Evolutionary conservation across 2,888 invertebrate species (phyloP).

Genomic region (Axea sp.): DNA sequence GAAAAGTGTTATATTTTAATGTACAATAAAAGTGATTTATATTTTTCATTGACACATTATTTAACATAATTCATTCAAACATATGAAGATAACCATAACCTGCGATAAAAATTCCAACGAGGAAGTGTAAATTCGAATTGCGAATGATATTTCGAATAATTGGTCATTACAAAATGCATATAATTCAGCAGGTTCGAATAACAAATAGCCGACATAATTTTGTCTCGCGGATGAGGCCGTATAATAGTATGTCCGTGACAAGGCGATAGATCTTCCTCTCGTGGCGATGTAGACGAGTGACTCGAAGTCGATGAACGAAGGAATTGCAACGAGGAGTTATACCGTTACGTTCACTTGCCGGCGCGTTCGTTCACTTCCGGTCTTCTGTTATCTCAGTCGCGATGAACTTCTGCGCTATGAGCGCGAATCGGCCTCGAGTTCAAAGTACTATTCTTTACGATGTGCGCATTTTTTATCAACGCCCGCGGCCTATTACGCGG

Average conservation of each 20-base stretch:
- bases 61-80: conserved; percentile 5
- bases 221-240: conserved; percentile 39
- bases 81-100: conserved; percentile 24
- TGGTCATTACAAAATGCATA: conserved; percentile 55
- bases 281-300: conserved; percentile 41
- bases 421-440: conserved; percentile 34
- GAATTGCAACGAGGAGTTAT: conserved; percentile 55
- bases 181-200: conserved; percentile 50
- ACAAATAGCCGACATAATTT: conserved; percentile 59
- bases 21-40: too few species aligned
- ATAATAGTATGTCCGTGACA: conserved; percentile 49
- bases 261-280: conserved; percentile 53
- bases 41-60: conserved; percentile 25
- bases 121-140: conserved; percentile 36
- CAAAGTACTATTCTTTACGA: conserved; percentile 45
- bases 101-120: conserved; percentile 25
- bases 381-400: conserved; percentile 63
- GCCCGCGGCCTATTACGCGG: conserved; percentile 33
- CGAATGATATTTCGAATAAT: conserved; percentile 59
- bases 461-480: conserved; percentile 42
- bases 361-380: conserved; percentile 69
- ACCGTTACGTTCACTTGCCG: conserved; percentile 71
- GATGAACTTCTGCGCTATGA: conserved; percentile 51
- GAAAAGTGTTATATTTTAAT: too few species aligned
- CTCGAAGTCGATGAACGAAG: conserved; percentile 53